Conservation (phyloP, 2,113 vertebrate species). For the Thinocorus orbignyianus region DNA sequence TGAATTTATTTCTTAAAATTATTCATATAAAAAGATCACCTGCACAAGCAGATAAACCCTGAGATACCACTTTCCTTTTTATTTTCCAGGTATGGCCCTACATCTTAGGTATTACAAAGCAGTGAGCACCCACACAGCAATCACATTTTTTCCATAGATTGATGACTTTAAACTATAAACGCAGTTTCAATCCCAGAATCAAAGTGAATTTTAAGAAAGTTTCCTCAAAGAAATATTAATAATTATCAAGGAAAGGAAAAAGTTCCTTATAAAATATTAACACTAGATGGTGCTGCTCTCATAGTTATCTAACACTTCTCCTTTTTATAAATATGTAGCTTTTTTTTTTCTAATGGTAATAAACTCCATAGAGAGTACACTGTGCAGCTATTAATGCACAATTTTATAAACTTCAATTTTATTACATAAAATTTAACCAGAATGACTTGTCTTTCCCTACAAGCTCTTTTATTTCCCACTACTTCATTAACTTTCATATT, state of each 20-base stretch:
- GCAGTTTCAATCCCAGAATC: neutral
- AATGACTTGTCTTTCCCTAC: neutral
- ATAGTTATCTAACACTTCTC: neutral
- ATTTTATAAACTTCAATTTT: neutral
- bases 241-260: neutral
- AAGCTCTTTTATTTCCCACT: neutral
- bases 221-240: neutral
- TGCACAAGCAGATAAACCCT: neutral
- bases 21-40: neutral
- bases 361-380: neutral
- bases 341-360: neutral
- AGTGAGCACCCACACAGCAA: neutral
- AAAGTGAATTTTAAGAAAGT: neutral
- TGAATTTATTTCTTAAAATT: neutral
- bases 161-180: neutral
- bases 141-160: neutral
- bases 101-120: neutral
- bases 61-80: neutral
- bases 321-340: neutral
- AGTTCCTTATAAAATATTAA: slow-evolving; percentile 10
- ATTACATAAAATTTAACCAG: neutral
- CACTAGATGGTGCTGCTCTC: slow-evolving; percentile 77
- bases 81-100: neutral
- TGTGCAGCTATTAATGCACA: neutral
- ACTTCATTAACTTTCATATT: neutral